Conservation (phyloP, 2,888 invertebrate genomes). For the Ceratothoa steindachneri region DNA sequence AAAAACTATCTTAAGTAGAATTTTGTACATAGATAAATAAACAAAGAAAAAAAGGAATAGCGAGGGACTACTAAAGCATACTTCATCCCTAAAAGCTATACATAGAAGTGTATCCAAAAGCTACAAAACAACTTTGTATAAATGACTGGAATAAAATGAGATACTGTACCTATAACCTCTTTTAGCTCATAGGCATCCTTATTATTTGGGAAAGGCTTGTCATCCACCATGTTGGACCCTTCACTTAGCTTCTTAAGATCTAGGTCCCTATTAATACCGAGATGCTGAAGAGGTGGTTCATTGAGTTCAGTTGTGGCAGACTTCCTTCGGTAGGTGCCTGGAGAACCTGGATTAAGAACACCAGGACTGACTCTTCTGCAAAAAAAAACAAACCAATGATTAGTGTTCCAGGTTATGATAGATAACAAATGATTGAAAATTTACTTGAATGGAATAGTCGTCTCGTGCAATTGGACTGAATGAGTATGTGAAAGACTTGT, state of each 20-base stretch:
- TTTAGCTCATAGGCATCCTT: slow-evolving; percentile 56
- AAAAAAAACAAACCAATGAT: slow-evolving; percentile 25
- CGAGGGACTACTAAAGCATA: no score
- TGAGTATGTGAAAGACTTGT: no score
- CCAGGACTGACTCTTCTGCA: slow-evolving; percentile 62
- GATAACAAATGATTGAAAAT: neutral
- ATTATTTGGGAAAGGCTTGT: slow-evolving; percentile 54
- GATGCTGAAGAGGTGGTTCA: slow-evolving; percentile 45
- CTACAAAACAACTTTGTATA: no score
- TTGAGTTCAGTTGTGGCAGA: slow-evolving; percentile 52
- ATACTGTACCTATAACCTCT: slow-evolving; percentile 57
- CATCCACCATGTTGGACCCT: slow-evolving; percentile 60
- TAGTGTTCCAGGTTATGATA: neutral
- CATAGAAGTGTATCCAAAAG: no score
- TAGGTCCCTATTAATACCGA: slow-evolving; percentile 23
- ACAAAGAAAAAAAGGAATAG: neutral
- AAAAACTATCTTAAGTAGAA: neutral
- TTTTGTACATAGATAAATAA: neutral
- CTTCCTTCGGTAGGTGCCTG: slow-evolving; percentile 62
- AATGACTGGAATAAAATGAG: no score
- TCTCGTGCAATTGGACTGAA: no score
- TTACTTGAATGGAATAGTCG: neutral
- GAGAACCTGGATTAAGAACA: slow-evolving; percentile 61
- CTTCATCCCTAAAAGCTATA: no score
- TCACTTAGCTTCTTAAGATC: slow-evolving; percentile 24